A percentile compares a stretch with the other conserved stretches of the same genome.
phyloP scores from a whole-genome alignment of 1,140 invertebrate genomes.

The Drosophila nikananu region DNA sequence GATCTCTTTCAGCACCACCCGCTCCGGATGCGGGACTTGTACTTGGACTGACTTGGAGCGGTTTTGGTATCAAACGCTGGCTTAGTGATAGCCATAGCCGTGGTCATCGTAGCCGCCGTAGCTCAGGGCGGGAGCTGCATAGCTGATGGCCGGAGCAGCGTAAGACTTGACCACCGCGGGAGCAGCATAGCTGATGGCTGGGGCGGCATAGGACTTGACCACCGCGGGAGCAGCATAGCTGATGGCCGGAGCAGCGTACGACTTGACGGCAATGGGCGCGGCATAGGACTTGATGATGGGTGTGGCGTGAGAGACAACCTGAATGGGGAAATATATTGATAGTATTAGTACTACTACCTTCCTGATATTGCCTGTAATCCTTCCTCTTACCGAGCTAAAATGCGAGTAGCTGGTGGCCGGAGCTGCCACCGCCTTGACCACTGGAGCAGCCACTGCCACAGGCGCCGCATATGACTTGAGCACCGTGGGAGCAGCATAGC shows the following conservation, averaged over 20 bases:
- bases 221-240: slow-evolving; percentile 39
- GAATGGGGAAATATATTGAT: neutral
- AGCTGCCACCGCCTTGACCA: slow-evolving; percentile 42
- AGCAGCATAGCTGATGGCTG: slow-evolving; percentile 62
- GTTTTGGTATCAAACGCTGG: slow-evolving; percentile 7
- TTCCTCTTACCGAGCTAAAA: slow-evolving; percentile 69
- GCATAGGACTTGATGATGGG: slow-evolving; percentile 61
- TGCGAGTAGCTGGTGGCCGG: slow-evolving; percentile 71
- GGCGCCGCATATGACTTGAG: slow-evolving; percentile 67
- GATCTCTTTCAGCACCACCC: slow-evolving; percentile 9
- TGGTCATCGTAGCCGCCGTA: slow-evolving; percentile 63
- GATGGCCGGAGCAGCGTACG: slow-evolving; percentile 40
- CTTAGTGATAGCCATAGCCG: slow-evolving; percentile 48
- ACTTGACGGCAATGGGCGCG: slow-evolving; percentile 44
- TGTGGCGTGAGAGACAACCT: slow-evolving; percentile 51
- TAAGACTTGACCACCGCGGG: slow-evolving; percentile 66
- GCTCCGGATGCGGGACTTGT: slow-evolving; percentile 2
- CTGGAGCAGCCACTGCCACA: slow-evolving; percentile 17
- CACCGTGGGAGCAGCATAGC: slow-evolving; percentile 62
- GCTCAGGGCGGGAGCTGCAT: slow-evolving; percentile 66
- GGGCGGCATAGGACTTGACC: slow-evolving; percentile 52
- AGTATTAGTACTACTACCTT: neutral
- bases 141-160: slow-evolving; percentile 60
- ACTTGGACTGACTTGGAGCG: slow-evolving; percentile 23
- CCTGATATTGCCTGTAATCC: neutral